Evolutionary conservation across 2,797 vertebrate genomes (phyloP).

Genomic region (Poeciliopsis turneri): DNA sequence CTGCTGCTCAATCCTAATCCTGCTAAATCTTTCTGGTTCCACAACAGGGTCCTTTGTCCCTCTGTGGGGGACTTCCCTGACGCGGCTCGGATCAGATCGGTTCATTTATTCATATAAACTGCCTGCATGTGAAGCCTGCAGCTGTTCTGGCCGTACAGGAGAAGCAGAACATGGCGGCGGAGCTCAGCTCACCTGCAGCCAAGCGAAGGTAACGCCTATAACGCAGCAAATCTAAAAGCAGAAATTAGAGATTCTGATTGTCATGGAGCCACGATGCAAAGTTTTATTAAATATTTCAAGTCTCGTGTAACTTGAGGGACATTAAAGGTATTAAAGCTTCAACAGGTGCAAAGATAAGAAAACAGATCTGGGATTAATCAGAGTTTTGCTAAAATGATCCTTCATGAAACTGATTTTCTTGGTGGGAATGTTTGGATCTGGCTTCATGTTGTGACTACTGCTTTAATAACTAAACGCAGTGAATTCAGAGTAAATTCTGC

Average conservation of each 20-base stretch:
- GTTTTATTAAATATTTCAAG: slow-evolving; percentile 51
- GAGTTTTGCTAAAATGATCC: neutral
- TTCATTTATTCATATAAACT: slow-evolving; percentile 44
- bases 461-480: neutral
- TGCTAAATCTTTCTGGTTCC: slow-evolving; percentile 46
- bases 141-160: slow-evolving; percentile 52
- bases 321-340: slow-evolving; percentile 9
- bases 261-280: slow-evolving; percentile 12
- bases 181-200: slow-evolving; percentile 48
- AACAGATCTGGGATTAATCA: slow-evolving; percentile 20
- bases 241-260: slow-evolving; percentile 56
- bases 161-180: slow-evolving; percentile 27
- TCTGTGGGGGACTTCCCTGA: slow-evolving; percentile 46
- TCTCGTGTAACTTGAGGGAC: slow-evolving; percentile 42
- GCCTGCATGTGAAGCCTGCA: slow-evolving; percentile 52
- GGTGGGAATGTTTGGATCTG: neutral
- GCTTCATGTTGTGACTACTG: neutral
- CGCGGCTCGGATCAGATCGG: slow-evolving; percentile 39
- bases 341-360: slow-evolving; percentile 64
- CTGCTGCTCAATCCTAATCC: slow-evolving; percentile 48
- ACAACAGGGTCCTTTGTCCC: slow-evolving; percentile 35
- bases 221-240: slow-evolving; percentile 12
- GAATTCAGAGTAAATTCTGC: neutral
- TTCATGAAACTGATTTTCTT: neutral
- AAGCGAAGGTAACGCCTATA: slow-evolving; percentile 20